phyloP scores from a whole-genome alignment of 2,113 vertebrate species.

The Lophochroa leadbeateri region DNA sequence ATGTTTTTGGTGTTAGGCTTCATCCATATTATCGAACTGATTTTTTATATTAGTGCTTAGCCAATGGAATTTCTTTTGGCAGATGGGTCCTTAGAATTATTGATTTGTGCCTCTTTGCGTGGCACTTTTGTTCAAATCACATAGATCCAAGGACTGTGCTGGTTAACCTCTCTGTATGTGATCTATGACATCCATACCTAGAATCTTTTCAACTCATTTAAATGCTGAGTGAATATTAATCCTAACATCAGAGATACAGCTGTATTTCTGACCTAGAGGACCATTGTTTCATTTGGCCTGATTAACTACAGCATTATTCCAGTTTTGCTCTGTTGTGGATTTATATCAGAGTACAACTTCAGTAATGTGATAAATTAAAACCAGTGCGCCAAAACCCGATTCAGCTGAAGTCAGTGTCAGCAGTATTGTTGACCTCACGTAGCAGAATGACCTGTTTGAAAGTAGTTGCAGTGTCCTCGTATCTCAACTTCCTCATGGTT shows the following conservation, averaged over 20 bases:
- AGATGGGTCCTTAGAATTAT: background rate
- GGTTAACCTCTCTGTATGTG: background rate
- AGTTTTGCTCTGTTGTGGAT: background rate
- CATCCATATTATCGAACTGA: background rate
- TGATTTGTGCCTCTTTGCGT: background rate
- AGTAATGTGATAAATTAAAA: constrained; percentile 39
- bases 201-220: constrained; percentile 2
- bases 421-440: background rate
- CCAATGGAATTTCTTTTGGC: background rate
- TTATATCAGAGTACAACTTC: background rate
- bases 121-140: background rate
- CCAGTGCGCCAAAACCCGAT: background rate
- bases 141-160: background rate
- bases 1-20: background rate
- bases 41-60: background rate
- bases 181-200: background rate
- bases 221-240: background rate
- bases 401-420: background rate
- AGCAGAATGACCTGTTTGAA: background rate
- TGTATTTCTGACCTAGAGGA: constrained; percentile 36
- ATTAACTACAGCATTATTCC: constrained; percentile 22
- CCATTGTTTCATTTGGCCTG: constrained; percentile 20
- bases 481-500: background rate
- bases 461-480: background rate
- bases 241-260: constrained; percentile 27